Evolutionary conservation across 2,888 invertebrate genomes (phyloP).

Genomic region (Autographa pulchrina): DNA sequence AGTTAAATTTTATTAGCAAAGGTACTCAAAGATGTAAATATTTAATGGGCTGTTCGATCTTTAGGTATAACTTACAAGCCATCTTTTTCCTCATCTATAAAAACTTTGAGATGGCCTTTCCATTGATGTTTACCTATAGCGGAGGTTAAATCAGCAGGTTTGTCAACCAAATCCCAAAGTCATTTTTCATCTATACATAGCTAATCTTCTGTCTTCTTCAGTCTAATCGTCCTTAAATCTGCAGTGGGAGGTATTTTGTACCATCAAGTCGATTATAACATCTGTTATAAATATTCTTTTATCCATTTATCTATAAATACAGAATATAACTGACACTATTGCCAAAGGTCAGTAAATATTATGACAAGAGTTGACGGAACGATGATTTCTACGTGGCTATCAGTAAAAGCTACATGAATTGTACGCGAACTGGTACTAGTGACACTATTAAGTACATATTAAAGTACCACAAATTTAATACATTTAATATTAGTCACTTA

Average conservation of each 20-base stretch:
- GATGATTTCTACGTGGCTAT: constrained; percentile 30
- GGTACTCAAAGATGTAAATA: constrained; percentile 1
- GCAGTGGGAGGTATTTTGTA: background rate
- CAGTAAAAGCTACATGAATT: constrained; percentile 6
- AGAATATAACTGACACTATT: constrained; percentile 29
- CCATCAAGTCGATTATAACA: background rate
- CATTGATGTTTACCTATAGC: background rate
- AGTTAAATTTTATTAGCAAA: background rate
- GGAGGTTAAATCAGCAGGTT: background rate
- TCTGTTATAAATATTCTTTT: constrained; percentile 3
- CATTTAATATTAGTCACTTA: constrained; percentile 20
- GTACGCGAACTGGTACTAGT: constrained; percentile 29
- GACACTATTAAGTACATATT: constrained; percentile 1
- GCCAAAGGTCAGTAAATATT: constrained; percentile 45
- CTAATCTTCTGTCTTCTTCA: background rate
- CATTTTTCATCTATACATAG: background rate
- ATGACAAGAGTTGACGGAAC: constrained; percentile 29
- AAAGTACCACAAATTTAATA: constrained; percentile 25
- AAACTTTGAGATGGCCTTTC: background rate
- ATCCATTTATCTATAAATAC: constrained; percentile 14
- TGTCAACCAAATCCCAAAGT: background rate
- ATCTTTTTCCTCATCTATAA: background rate
- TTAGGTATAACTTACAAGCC: background rate
- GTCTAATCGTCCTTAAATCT: background rate
- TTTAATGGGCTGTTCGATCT: background rate